Evolutionary conservation across 2,113 vertebrate species (phyloP).

Genomic region (Engystomops pustulosus): DNA sequence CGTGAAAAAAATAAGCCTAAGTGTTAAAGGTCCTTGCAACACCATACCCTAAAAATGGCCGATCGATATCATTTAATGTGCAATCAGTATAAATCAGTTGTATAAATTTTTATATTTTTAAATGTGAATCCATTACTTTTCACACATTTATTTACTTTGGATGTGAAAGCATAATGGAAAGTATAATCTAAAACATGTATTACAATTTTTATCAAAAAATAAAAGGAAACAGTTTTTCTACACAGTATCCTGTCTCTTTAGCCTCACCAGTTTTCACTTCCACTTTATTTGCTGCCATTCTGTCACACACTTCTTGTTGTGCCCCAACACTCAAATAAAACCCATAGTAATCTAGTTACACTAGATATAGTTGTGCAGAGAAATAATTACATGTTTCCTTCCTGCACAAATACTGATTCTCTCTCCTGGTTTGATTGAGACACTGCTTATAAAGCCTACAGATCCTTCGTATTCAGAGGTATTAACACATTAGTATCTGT

Average conservation of each 20-base stretch:
- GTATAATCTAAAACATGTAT: no score
- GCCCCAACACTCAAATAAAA: background rate
- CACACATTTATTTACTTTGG: no score
- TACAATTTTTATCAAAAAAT: no score
- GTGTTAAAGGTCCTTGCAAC: background rate
- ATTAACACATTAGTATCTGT: constrained; percentile 61
- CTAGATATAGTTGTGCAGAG: background rate
- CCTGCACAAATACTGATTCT: constrained; percentile 13
- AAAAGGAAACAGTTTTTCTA: no score
- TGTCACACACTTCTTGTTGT: background rate
- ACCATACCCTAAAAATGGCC: no score
- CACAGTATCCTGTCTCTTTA: background rate
- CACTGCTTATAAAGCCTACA: constrained; percentile 32
- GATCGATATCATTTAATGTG: no score
- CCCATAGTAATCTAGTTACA: background rate
- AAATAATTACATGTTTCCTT: constrained; percentile 1
- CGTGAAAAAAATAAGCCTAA: background rate
- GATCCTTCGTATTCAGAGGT: constrained; percentile 47
- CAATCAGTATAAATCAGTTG: no score
- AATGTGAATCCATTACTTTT: no score
- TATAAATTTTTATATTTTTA: no score
- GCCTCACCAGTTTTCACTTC: background rate
- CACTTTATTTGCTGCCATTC: background rate
- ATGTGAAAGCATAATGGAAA: no score
- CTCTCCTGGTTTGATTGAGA: constrained; percentile 29